phyloP scores from a whole-genome alignment of 2,888 invertebrate genomes.

The Copidosoma aretas region DNA sequence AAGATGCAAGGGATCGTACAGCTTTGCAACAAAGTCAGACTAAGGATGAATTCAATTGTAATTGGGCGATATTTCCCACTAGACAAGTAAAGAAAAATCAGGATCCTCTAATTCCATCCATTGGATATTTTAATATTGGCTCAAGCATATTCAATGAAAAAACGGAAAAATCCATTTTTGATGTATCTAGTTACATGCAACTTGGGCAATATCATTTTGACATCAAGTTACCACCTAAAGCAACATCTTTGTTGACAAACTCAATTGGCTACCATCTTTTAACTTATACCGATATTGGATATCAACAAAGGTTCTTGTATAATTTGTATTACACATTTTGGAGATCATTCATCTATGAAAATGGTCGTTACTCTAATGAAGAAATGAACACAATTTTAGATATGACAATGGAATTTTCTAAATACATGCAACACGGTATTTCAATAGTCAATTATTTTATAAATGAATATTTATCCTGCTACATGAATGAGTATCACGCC shows the following conservation, averaged over 20 bases:
- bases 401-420: constrained; percentile 53
- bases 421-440: constrained; percentile 59
- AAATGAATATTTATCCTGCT: constrained; percentile 53
- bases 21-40: constrained; percentile 35
- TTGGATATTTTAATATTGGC: constrained; percentile 56
- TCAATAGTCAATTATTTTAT: constrained; percentile 56
- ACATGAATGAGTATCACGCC: constrained; percentile 50
- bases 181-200: constrained; percentile 51
- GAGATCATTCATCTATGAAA: constrained; percentile 56
- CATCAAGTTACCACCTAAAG: constrained; percentile 55
- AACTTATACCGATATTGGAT: constrained; percentile 53
- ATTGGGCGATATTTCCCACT: constrained; percentile 47
- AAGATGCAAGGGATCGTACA: constrained; percentile 50
- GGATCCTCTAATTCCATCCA: constrained; percentile 51
- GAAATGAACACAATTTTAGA: constrained; percentile 53
- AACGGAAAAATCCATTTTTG: constrained; percentile 54
- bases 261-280: constrained; percentile 57
- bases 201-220: constrained; percentile 53
- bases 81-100: constrained; percentile 34
- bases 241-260: constrained; percentile 57
- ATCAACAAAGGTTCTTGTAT: constrained; percentile 58
- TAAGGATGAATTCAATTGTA: constrained; percentile 35
- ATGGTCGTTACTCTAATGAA: constrained; percentile 48
- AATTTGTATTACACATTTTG: constrained; percentile 56
- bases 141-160: constrained; percentile 51